Evolutionary conservation across 2,113 vertebrate genomes (phyloP).

Genomic region (Odocoileus hemionus): DNA sequence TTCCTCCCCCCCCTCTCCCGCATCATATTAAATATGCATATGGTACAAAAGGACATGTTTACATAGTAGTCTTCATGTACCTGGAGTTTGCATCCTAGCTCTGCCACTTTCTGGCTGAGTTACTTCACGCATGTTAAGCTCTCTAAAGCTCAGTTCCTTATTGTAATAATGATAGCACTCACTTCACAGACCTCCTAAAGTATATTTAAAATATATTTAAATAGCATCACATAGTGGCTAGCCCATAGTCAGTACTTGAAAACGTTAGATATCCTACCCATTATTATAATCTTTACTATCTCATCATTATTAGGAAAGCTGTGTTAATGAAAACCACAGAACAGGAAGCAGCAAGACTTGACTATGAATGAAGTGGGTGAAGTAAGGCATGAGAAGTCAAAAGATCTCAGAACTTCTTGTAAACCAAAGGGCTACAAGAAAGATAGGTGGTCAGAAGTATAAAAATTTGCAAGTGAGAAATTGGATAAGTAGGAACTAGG

Average conservation of each 20-base stretch:
- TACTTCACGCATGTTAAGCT: not conserved
- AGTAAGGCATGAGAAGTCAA: not conserved
- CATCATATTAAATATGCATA: not conserved
- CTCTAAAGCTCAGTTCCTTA: not conserved
- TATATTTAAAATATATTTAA: slow-evolving; percentile 27
- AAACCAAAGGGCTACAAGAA: not conserved
- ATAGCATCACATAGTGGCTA: not conserved
- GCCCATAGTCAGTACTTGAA: slow-evolving; percentile 16
- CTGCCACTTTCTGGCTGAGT: not conserved
- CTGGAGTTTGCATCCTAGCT: not conserved
- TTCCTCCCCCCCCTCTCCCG: not conserved
- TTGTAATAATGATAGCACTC: not conserved
- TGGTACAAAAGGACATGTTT: not conserved
- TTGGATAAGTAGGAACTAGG: not conserved
- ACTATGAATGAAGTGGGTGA: not conserved
- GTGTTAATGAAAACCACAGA: slow-evolving; percentile 1
- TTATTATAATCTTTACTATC: not conserved
- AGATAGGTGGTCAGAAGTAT: not conserved
- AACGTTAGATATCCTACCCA: not conserved
- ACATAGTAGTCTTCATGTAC: not conserved
- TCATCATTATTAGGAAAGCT: slow-evolving; percentile 24
- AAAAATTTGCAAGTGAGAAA: slow-evolving; percentile 16
- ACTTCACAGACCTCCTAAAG: not conserved
- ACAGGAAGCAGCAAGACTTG: not conserved
- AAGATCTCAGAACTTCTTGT: not conserved